Conservation (phyloP, 2,113 vertebrate genomes). For the Ophthalmolycus amberensis region DNA sequence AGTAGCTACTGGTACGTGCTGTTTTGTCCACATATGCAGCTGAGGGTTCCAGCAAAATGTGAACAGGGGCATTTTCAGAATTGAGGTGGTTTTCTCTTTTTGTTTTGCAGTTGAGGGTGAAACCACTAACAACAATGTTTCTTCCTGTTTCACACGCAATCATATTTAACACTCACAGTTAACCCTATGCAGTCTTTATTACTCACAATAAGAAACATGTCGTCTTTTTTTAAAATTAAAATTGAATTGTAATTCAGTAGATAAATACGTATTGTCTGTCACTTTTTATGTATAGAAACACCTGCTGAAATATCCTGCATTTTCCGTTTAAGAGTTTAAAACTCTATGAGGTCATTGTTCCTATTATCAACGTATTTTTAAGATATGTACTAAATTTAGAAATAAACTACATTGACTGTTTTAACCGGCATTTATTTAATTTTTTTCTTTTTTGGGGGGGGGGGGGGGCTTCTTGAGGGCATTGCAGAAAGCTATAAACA, state of each 20-base stretch:
- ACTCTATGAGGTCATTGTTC: no score
- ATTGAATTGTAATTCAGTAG: not conserved
- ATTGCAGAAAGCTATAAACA: no score
- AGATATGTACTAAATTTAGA: no score
- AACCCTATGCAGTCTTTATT: not conserved
- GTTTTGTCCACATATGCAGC: no score
- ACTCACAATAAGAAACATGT: no score
- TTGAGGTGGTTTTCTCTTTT: no score
- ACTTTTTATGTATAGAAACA: not conserved
- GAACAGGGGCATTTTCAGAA: not conserved
- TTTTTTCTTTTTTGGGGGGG: not conserved
- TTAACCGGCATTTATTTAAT: not conserved
- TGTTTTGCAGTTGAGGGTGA: no score
- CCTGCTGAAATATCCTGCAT: not conserved
- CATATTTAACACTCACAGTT: not conserved
- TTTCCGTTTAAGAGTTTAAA: not conserved
- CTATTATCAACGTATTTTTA: no score
- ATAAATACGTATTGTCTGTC: not conserved
- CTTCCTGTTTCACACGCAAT: constrained; percentile 8
- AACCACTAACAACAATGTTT: no score
- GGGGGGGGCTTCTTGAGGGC: not conserved
- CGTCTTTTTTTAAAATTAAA: not conserved
- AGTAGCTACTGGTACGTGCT: no score
- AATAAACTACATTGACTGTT: no score
- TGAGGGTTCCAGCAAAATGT: not conserved